phyloP scores from a whole-genome alignment of 2,888 invertebrate species.

The Poecilus cupreus region DNA sequence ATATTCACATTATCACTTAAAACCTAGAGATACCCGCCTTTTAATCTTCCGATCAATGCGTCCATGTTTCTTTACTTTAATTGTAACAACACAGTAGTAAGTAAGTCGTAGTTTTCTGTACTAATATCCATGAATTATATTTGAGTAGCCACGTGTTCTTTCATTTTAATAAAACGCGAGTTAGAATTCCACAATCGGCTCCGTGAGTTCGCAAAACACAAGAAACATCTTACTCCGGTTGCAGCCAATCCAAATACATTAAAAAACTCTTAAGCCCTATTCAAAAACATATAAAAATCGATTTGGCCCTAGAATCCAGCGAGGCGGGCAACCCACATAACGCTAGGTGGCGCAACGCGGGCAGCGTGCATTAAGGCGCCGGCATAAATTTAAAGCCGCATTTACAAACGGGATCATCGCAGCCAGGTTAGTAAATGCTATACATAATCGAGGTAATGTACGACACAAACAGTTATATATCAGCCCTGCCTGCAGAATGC shows the following conservation, averaged over 20 bases:
- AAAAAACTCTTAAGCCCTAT: slow-evolving; percentile 43
- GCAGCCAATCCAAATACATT: slow-evolving; percentile 34
- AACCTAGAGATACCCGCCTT: too few relatives aligned
- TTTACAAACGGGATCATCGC: background rate
- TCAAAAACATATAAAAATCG: slow-evolving; percentile 50
- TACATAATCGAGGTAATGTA: background rate
- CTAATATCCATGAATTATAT: too few relatives aligned
- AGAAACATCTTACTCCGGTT: slow-evolving; percentile 34
- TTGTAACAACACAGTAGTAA: too few relatives aligned
- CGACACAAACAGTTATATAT: background rate
- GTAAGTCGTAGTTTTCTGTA: too few relatives aligned
- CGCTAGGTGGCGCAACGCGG: background rate
- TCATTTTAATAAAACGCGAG: slow-evolving; percentile 6
- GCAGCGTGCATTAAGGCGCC: background rate
- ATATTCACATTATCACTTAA: too few relatives aligned
- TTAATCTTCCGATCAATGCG: background rate
- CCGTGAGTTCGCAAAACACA: slow-evolving; percentile 3
- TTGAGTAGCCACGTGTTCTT: background rate
- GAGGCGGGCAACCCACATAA: background rate
- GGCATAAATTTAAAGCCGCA: background rate
- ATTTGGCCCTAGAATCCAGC: background rate
- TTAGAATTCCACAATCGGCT: slow-evolving; percentile 28
- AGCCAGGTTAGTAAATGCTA: background rate
- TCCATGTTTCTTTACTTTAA: too few relatives aligned
- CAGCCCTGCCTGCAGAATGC: background rate